Base-by-base conservation (phyloP, 2,888 invertebrate genomes). In the Metalampra italica region DNA sequence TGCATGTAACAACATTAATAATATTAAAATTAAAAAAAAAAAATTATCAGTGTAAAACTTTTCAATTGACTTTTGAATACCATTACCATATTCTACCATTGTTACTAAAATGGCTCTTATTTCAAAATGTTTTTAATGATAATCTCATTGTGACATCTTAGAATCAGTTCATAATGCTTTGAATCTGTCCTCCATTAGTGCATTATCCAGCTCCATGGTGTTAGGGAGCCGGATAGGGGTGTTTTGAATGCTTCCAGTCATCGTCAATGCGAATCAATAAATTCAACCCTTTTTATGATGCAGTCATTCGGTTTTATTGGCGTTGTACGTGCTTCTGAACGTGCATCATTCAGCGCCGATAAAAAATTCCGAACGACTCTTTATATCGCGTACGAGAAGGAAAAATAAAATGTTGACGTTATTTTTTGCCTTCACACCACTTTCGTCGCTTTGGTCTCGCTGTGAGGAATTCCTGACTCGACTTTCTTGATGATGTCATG, bases 221-320 rank as follows among this genome's bases (percentile, higher is more conserved):
- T 2, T 22, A 5, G 22, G 22, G 7, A 36, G 36, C 36, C 36
- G 36, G 36, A 1, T 7, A 36, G 36, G 34, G 13, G 39, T 39
- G 39, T 39, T 39, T 39, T 39, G 14, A 39, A 13, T 14, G 39
- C 39, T 34, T 55, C 52, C 55, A 71, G 76, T 77, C 77, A 78
- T 82, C 73, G 78, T 77, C 82, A 79, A 82, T 82, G 75, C 63
- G 78, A 84, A 82, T 85, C 83, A 84, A 86, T 87, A 85, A 84
- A 86, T 85, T 84, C 78, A 84, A 83, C 83, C 82, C 82, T 77
- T 84, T 86, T 85, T 86, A 86, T 75, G 82, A 83, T 81, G 79
- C 77, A 75, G 76, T 77, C 84, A 80, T 86, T 84, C 75, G 68
- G 55, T 85, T 87, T 87, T 86, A 88, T 86, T 79, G 72, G 64